phyloP scores from a whole-genome alignment of 1,140 invertebrate genomes.

The Platorchestia sp. region DNA sequence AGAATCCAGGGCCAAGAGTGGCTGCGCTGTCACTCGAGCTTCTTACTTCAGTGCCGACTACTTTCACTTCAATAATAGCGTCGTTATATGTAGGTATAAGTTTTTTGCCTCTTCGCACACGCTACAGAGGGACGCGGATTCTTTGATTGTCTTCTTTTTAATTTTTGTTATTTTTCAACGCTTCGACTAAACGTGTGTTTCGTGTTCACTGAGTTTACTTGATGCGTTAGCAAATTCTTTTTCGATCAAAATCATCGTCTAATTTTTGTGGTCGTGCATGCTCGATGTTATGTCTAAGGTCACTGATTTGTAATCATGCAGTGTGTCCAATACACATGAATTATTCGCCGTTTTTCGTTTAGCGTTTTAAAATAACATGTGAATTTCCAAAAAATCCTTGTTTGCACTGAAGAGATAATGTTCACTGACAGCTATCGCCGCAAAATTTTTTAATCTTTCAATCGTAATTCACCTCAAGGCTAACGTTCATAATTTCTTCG shows the following conservation, averaged over 20 bases:
- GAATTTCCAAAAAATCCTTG: too few species aligned
- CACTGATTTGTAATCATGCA: too few species aligned
- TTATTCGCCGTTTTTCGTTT: too few species aligned
- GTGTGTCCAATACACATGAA: too few species aligned
- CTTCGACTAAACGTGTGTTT: neutral
- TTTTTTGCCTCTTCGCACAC: neutral
- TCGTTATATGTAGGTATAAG: neutral
- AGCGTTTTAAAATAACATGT: too few species aligned
- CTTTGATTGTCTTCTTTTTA: neutral
- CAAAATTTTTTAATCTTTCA: too few species aligned
- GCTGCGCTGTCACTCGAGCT: neutral
- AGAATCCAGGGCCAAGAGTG: neutral
- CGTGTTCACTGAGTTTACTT: neutral
- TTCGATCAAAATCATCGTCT: neutral
- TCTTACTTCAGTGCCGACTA: neutral
- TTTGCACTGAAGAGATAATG: too few species aligned
- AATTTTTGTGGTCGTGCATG: too few species aligned
- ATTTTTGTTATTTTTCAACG: neutral
- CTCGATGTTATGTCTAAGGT: too few species aligned
- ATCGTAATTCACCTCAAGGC: too few species aligned
- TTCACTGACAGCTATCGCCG: too few species aligned
- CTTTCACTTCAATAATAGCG: neutral
- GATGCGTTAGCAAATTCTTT: neutral
- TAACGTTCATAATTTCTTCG: too few species aligned
- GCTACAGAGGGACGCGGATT: neutral